These are phyloP conservation scores for Leptinotarsa rubiginosa DNA, from an alignment of 2,888 invertebrate genomes.

Conservation along the genomic window DNA sequence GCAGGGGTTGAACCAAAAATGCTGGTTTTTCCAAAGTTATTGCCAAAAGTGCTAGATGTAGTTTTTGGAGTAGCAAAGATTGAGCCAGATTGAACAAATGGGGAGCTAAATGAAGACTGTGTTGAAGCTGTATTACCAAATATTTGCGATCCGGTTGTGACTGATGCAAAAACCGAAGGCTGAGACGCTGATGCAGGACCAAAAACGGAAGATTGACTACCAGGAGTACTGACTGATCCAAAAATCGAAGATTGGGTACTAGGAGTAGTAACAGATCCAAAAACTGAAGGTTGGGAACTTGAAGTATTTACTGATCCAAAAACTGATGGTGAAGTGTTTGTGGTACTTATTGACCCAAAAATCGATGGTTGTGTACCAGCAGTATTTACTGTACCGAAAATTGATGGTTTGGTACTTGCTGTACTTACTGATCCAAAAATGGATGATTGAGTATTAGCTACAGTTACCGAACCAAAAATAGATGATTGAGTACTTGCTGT, in stretches of 20 bases:
- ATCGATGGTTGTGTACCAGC: conserved; percentile 34
- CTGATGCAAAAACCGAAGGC: conserved; percentile 42
- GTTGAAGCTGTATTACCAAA: conserved; percentile 48
- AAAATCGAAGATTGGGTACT: conserved; percentile 24
- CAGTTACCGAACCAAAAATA: conserved; percentile 10
- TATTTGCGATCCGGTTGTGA: conserved; percentile 34
- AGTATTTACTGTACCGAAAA: not conserved
- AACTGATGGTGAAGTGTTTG: conserved; percentile 33
- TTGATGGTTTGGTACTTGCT: not conserved
- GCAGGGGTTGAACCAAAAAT: conserved; percentile 57
- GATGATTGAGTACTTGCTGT: not conserved
- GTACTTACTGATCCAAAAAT: conserved; percentile 19
- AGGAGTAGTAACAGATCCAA: not conserved
- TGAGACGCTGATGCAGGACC: conserved; percentile 15
- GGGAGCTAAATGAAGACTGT: conserved; percentile 43
- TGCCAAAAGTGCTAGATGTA: conserved; percentile 48
- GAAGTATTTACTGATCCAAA: conserved; percentile 35
- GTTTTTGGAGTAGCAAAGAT: conserved; percentile 50
- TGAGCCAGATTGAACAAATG: conserved; percentile 34
- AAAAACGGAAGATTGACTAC: conserved; percentile 38
- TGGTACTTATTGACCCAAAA: conserved; percentile 3
- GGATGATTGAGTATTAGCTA: conserved; percentile 25
- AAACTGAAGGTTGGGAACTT: conserved; percentile 36
- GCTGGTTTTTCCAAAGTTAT: conserved; percentile 56
- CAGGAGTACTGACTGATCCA: conserved; percentile 35